These are phyloP conservation scores for Collichthys lucidus DNA, from an alignment of 2,113 vertebrate genomes.

Conservation along the genomic window DNA sequence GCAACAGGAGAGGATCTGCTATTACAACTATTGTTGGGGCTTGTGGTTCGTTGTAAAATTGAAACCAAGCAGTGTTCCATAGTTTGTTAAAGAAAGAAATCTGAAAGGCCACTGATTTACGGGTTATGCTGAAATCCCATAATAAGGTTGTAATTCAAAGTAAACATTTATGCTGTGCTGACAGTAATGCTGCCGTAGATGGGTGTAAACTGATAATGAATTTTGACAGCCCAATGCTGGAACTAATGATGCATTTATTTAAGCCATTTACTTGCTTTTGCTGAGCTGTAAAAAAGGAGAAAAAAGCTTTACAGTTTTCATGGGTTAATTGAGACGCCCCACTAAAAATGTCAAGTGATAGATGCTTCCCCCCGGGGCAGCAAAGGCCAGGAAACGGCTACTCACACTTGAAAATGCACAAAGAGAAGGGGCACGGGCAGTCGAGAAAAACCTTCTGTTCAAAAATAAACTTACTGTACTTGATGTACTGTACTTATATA, in stretches of 20 bases:
- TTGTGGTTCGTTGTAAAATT: constrained; percentile 51
- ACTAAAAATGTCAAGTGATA: constrained; percentile 82
- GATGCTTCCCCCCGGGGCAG: constrained; percentile 72
- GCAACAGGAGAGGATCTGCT: constrained; percentile 24
- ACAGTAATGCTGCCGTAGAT: constrained; percentile 61
- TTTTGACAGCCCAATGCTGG: constrained; percentile 78
- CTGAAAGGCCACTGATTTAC: constrained; percentile 63
- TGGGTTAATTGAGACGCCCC: constrained; percentile 79
- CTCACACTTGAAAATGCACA: constrained; percentile 55
- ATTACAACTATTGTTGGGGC: constrained; percentile 19
- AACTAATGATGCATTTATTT: constrained; percentile 83
- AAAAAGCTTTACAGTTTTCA: constrained; percentile 77
- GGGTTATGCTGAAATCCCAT: constrained; percentile 59
- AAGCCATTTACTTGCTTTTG: constrained; percentile 73
- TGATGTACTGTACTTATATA: background rate
- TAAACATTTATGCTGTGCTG: constrained; percentile 73
- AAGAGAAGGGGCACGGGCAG: background rate
- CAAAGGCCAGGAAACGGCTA: constrained; percentile 52
- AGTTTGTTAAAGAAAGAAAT: constrained; percentile 49
- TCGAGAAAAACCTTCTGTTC: background rate
- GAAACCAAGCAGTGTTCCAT: constrained; percentile 37
- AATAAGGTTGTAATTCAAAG: constrained; percentile 79
- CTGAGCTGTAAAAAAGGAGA: constrained; percentile 60
- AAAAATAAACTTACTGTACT: constrained; percentile 8
- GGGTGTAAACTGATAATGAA: constrained; percentile 78